Evolutionary conservation across 2,797 vertebrate species (phyloP), one percentile per base, ranked within the genome.

Genomic region (Lutjanus campechanus): DNA sequence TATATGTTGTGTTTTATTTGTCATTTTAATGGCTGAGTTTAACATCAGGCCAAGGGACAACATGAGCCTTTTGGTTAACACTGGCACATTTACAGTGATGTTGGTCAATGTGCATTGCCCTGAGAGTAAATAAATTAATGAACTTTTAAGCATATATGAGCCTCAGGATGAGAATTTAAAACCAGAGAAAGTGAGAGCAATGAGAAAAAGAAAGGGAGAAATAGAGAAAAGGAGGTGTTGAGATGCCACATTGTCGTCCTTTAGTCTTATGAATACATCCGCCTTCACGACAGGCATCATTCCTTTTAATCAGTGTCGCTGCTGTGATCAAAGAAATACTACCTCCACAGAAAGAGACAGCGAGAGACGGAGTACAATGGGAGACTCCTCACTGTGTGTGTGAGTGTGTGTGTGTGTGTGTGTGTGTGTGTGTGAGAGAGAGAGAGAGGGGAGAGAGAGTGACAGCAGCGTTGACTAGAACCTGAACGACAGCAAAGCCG

Each of bases 231-330:
- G 50, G 75, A 60, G 54, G n/a, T n/a, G 11, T 77, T 79, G 66
- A 72, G 79, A 85, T 60, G 80, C 81, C 79, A 77, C 61, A 67
- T 83, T 87, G 86, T 92, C 87, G 88, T 81, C 68, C 73, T 90
- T 93, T 85, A 86, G 88, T 91, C 84, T 88, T 79, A 88, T 90
- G 91, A 94, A 92, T 88, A 83, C 77, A 83, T 85, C 81, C 77
- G 83, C 89, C 84, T 90, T 92, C 89, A 88, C 68, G 88, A 94
- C 90, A 88, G 83, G 85, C 92, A 92, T 94, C 94, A 94, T 96
- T 95, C 89, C 92, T 95, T 93, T 95, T 95, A 95, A 94, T 96
- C 93, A 94, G 92, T 77, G 68, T 90, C 56, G 77, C 84, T 72
- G 89, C 72, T 61, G 85, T 92, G 93, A 96, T 95, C 95, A 96